A percentile compares a stretch with the other conserved stretches of the same genome.
Evolutionary conservation across 2,888 invertebrate genomes (phyloP).

Genomic region (Drosophila anomelani): DNA sequence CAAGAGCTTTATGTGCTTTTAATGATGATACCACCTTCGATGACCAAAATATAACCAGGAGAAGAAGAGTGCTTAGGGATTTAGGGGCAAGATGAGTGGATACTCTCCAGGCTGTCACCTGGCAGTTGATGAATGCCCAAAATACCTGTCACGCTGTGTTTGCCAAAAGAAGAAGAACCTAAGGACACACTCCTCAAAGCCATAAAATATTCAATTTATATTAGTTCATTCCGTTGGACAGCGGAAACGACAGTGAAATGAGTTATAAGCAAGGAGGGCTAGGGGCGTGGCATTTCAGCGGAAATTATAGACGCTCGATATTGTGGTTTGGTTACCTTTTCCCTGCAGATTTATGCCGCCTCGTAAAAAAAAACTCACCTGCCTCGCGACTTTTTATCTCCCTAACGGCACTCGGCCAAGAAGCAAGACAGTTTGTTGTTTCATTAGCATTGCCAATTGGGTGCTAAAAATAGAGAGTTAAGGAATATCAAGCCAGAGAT

Average conservation of each 20-base stretch:
- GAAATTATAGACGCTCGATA: not conserved
- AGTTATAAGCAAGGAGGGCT: conserved; percentile 59
- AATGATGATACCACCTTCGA: conserved; percentile 55
- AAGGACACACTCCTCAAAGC: conserved; percentile 28
- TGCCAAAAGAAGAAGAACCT: not conserved
- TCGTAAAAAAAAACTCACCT: conserved; percentile 14
- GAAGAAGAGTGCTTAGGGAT: not conserved
- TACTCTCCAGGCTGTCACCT: conserved; percentile 52
- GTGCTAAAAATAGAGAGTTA: conserved; percentile 17
- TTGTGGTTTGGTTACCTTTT: not conserved
- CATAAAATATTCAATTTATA: conserved; percentile 72
- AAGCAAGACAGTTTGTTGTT: not conserved
- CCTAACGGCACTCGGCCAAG: conserved; percentile 18
- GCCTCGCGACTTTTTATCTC: not conserved
- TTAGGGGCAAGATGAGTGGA: conserved; percentile 15
- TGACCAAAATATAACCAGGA: not conserved
- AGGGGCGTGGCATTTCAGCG: no score
- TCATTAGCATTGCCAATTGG: conserved; percentile 22
- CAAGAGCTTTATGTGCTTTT: conserved; percentile 49
- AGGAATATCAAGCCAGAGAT: conserved; percentile 8
- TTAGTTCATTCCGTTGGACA: conserved; percentile 63
- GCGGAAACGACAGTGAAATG: conserved; percentile 60
- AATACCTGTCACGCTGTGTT: conserved; percentile 13
- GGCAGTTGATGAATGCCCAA: conserved; percentile 41
- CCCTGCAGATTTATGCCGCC: conserved; percentile 2